Conservation (phyloP, 2,113 vertebrate species). For the Oreochromis niloticus region DNA sequence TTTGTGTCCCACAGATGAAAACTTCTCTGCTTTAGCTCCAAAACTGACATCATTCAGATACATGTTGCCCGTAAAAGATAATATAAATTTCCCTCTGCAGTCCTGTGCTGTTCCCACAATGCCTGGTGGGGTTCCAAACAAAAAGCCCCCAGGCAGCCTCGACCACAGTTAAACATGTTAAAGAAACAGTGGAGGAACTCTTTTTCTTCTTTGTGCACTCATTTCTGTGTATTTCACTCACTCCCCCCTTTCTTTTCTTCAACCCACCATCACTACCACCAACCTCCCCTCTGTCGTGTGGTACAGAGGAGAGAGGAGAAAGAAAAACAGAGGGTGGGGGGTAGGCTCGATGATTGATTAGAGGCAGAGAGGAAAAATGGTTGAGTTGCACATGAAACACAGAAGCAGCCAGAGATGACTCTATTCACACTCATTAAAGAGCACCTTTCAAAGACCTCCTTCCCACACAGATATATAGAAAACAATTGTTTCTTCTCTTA, state of each 20-base stretch:
- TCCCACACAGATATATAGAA: not conserved
- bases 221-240: slow-evolving; percentile 24
- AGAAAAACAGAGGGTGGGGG: slow-evolving; percentile 2
- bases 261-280: not conserved
- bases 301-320: not conserved
- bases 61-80: not conserved
- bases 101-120: slow-evolving; percentile 72
- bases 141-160: slow-evolving; percentile 52
- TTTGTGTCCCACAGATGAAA: not conserved
- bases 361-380: slow-evolving; percentile 31
- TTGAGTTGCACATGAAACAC: slow-evolving; percentile 48
- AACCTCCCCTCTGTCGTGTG: not conserved
- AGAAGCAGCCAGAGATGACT: slow-evolving; percentile 38
- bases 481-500: not conserved
- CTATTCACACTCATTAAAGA: slow-evolving; percentile 44
- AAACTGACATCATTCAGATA: not conserved
- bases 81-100: slow-evolving; percentile 76
- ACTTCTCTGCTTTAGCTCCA: not conserved
- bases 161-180: slow-evolving; percentile 60
- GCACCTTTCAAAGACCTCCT: slow-evolving; percentile 24
- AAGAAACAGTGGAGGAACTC: slow-evolving; percentile 53
- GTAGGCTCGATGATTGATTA: slow-evolving; percentile 61
- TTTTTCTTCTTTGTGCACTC: slow-evolving; percentile 34
- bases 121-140: slow-evolving; percentile 66
- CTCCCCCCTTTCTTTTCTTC: not conserved